phyloP scores from a whole-genome alignment of 2,113 vertebrate species.

The Pterocles gutturalis region DNA sequence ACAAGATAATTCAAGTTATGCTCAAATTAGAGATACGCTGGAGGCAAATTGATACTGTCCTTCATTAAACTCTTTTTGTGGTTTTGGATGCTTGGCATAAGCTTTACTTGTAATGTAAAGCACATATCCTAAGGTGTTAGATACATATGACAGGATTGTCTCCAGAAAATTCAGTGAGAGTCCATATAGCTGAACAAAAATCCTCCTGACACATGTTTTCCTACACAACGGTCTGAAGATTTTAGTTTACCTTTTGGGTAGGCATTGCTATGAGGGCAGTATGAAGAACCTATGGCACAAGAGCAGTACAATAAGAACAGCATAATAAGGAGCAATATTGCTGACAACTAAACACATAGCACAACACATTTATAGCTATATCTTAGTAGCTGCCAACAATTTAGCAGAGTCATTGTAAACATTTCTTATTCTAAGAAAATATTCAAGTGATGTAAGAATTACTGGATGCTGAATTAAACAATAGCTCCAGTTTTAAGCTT shows the following conservation, averaged over 20 bases:
- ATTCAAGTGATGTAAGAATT: background rate
- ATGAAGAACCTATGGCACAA: background rate
- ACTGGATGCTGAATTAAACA: background rate
- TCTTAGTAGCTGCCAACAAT: background rate
- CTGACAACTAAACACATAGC: background rate
- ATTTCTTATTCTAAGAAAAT: background rate
- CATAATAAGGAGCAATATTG: background rate
- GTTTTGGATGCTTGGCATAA: conserved; percentile 6
- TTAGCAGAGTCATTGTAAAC: background rate
- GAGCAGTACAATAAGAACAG: background rate
- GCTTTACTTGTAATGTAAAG: background rate
- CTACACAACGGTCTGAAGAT: background rate
- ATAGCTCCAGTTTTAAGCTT: background rate
- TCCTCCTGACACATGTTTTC: background rate
- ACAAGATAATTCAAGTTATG: conserved; percentile 25
- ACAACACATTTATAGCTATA: background rate
- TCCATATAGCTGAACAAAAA: background rate
- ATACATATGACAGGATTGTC: background rate
- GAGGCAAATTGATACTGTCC: conserved; percentile 2
- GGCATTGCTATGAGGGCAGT: background rate
- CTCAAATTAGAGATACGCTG: conserved; percentile 3
- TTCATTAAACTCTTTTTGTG: background rate
- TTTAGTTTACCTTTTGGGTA: background rate
- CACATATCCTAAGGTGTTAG: background rate
- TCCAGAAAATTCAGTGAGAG: background rate